Conservation (phyloP, 2,888 invertebrate species). For the Biston stratarius region DNA sequence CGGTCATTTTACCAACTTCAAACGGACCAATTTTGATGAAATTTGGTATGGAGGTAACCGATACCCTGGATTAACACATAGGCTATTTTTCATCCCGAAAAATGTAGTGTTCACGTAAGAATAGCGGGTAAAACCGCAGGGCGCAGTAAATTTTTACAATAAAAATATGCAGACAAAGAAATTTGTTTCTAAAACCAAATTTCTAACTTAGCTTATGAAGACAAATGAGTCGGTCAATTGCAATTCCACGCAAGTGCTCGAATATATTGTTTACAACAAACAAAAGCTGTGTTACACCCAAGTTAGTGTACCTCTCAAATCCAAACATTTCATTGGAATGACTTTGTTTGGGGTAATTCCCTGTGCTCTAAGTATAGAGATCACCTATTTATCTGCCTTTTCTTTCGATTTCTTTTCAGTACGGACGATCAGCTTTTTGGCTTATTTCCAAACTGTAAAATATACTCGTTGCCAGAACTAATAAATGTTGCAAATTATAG, state of each 20-base stretch:
- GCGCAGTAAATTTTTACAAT: too few relatives aligned
- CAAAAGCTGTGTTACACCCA: slow-evolving; percentile 1
- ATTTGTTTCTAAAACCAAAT: too few relatives aligned
- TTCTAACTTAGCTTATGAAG: not conserved
- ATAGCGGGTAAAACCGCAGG: too few relatives aligned
- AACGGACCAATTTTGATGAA: too few relatives aligned
- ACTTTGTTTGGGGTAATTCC: slow-evolving; percentile 24
- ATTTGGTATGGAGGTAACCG: too few relatives aligned
- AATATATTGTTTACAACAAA: slow-evolving; percentile 13
- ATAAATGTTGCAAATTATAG: slow-evolving; percentile 6
- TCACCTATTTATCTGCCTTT: slow-evolving; percentile 38
- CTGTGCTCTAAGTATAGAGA: slow-evolving; percentile 30
- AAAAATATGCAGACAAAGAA: too few relatives aligned
- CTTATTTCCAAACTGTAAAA: slow-evolving; percentile 22
- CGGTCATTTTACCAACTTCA: too few relatives aligned
- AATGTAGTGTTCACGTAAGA: too few relatives aligned
- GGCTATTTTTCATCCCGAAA: too few relatives aligned
- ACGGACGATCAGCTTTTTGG: slow-evolving; percentile 14
- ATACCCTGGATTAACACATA: too few relatives aligned
- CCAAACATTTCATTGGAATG: slow-evolving; percentile 23
- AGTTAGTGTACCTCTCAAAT: slow-evolving; percentile 2
- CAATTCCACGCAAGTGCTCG: not conserved
- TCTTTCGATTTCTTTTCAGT: slow-evolving; percentile 27
- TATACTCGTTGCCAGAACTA: not conserved
- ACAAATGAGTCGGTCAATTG: not conserved